phyloP scores from a whole-genome alignment of 2,888 invertebrate genomes.

The Thalpophila matura region DNA sequence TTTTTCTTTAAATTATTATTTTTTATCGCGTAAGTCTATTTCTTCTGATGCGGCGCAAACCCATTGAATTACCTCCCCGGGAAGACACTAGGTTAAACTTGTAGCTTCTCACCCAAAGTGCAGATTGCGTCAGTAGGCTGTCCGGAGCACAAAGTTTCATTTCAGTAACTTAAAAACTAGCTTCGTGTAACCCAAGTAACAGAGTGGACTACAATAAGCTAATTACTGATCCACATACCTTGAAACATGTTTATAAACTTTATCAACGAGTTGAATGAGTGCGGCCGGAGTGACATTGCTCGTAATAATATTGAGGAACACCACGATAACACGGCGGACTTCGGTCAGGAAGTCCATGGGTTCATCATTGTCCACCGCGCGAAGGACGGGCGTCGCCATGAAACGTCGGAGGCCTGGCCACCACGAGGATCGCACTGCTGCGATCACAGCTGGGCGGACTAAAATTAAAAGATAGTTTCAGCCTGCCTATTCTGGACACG shows the following conservation, averaged over 20 bases:
- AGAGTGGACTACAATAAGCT: too few species aligned
- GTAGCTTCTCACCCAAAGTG: too few species aligned
- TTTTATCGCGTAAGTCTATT: too few species aligned
- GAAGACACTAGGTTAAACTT: too few species aligned
- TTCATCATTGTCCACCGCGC: conserved; percentile 92
- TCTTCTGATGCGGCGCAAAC: too few species aligned
- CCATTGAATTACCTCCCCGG: too few species aligned
- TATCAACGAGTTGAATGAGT: conserved; percentile 88
- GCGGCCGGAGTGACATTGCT: conserved; percentile 76
- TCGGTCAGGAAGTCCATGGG: conserved; percentile 94
- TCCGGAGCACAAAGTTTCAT: too few species aligned
- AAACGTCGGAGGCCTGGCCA: conserved; percentile 89
- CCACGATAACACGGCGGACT: conserved; percentile 93
- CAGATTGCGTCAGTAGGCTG: too few species aligned
- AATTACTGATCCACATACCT: conserved; percentile 68
- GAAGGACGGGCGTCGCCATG: conserved; percentile 91
- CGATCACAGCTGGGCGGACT: conserved; percentile 78
- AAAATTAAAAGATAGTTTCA: neutral
- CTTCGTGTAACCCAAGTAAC: too few species aligned
- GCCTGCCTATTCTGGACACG: neutral
- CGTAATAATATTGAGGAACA: conserved; percentile 92
- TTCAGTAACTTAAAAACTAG: too few species aligned
- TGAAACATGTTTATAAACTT: conserved; percentile 82
- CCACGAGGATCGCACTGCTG: conserved; percentile 72
- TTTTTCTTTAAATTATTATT: too few species aligned